Conservation (phyloP, 2,797 vertebrate species). For the Rhabdophis nuchalis region DNA sequence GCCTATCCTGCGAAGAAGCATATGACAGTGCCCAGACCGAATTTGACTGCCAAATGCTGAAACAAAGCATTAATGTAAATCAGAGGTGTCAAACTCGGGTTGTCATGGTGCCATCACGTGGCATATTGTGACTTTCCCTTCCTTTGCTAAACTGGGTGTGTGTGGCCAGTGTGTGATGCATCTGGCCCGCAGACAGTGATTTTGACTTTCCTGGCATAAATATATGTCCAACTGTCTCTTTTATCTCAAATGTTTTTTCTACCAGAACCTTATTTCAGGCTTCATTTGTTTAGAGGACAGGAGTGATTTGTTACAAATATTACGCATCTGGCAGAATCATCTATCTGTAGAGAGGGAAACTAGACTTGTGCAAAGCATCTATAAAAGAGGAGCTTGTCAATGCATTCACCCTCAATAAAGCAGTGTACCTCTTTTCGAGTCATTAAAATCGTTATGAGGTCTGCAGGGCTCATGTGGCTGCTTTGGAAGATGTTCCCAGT, state of each 20-base stretch:
- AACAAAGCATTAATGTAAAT: not conserved
- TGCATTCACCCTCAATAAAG: not conserved
- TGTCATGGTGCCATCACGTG: too few relatives aligned
- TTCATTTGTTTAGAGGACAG: not conserved
- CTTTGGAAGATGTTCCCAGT: not conserved
- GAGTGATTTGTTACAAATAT: not conserved
- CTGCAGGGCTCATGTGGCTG: not conserved
- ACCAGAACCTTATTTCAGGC: not conserved
- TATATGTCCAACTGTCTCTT: not conserved
- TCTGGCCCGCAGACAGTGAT: too few relatives aligned
- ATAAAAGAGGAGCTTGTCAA: not conserved
- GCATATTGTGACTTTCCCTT: too few relatives aligned
- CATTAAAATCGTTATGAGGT: not conserved
- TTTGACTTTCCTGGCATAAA: too few relatives aligned
- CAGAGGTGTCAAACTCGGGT: too few relatives aligned
- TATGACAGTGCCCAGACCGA: not conserved
- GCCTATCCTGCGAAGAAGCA: not conserved
- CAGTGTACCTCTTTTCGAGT: not conserved
- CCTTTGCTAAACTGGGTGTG: too few relatives aligned
- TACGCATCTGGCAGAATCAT: not conserved
- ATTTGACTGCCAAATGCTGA: not conserved
- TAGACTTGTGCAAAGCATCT: not conserved
- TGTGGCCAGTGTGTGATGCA: too few relatives aligned
- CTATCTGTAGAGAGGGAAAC: not conserved
- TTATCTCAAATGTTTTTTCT: not conserved